phyloP scores from a whole-genome alignment of 2,888 invertebrate genomes.

The Watsonalla binaria region DNA sequence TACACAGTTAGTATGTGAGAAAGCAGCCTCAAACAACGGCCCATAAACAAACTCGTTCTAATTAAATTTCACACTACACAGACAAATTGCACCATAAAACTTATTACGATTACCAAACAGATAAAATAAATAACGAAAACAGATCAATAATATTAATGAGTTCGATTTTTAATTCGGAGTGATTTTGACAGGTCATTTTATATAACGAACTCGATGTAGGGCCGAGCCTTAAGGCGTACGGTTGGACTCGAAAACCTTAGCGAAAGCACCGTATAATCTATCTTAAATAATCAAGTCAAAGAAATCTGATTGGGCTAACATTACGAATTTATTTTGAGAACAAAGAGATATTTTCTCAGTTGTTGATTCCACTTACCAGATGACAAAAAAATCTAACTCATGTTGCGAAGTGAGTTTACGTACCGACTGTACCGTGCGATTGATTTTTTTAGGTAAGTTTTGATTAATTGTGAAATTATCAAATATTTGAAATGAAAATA shows the following conservation, averaged over 20 bases:
- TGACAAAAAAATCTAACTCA: no score
- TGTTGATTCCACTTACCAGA: no score
- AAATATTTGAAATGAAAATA: no score
- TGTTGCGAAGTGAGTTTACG: no score
- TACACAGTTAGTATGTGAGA: no score
- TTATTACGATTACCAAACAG: constrained; percentile 11
- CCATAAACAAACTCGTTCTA: background rate
- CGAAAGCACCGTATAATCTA: no score
- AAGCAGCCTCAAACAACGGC: background rate
- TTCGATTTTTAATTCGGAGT: constrained; percentile 25
- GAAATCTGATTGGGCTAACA: background rate
- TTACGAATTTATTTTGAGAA: no score
- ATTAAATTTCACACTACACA: background rate
- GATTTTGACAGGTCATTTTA: constrained; percentile 25
- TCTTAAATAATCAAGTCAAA: no score
- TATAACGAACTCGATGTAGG: constrained; percentile 15
- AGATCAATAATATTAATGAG: constrained; percentile 26
- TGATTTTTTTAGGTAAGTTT: no score
- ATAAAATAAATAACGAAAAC: constrained; percentile 15
- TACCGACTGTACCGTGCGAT: no score
- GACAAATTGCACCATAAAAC: constrained; percentile 8
- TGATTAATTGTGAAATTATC: no score
- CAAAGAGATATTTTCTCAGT: no score
- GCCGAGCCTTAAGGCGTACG: constrained; percentile 1
- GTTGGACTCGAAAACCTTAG: background rate